phyloP scores from a whole-genome alignment of 2,797 vertebrate species.

The Brachyalestes nurse region DNA sequence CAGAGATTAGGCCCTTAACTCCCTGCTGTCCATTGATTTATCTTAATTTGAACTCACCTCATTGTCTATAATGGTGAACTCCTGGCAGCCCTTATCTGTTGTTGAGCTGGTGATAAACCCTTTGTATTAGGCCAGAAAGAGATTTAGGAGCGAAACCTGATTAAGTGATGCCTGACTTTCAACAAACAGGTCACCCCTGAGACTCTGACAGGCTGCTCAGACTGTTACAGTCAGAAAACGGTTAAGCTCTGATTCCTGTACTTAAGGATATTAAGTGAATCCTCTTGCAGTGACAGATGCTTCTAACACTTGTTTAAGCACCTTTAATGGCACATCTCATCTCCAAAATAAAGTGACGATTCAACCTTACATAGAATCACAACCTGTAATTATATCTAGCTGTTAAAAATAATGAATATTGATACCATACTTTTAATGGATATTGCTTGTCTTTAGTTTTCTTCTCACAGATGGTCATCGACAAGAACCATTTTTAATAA shows the following conservation, averaged over 20 bases:
- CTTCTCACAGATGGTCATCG: too few species aligned
- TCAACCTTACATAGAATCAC: not conserved
- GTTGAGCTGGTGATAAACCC: conserved; percentile 61
- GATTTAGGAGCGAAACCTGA: conserved; percentile 62
- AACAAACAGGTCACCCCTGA: conserved; percentile 25
- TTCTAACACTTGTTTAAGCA: not conserved
- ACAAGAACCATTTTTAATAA: too few species aligned
- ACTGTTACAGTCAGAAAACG: not conserved
- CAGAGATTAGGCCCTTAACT: too few species aligned
- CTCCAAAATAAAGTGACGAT: conserved; percentile 1
- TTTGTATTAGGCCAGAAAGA: conserved; percentile 46
- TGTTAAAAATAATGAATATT: too few species aligned
- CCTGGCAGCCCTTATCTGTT: conserved; percentile 54
- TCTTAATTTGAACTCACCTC: conserved; percentile 44
- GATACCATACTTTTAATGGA: too few species aligned
- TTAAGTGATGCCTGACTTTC: conserved; percentile 61
- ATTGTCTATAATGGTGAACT: conserved; percentile 47
- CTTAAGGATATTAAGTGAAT: too few species aligned
- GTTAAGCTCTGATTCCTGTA: not conserved
- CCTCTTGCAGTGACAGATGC: not conserved
- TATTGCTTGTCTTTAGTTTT: too few species aligned
- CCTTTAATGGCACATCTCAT: not conserved
- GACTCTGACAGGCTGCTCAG: not conserved
- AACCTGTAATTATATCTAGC: not conserved
- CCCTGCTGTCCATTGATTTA: not conserved